Conservation (phyloP, 2,888 invertebrate genomes). For the Orchesella flavescens region DNA sequence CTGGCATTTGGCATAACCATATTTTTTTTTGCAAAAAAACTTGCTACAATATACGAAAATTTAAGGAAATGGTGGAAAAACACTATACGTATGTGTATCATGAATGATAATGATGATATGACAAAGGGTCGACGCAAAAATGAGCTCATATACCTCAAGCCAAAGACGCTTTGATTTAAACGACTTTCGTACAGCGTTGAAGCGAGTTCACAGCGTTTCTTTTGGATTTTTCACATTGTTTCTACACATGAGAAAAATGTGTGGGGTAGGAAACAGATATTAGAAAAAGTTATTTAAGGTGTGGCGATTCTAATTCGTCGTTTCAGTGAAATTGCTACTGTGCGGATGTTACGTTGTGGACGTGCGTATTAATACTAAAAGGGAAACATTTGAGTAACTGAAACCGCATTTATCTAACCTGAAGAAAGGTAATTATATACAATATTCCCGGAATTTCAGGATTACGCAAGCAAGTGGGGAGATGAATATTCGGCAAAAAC, state of each 20-base stretch:
- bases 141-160: neutral
- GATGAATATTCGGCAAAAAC: neutral
- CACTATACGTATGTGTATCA: neutral
- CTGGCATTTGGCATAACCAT: conserved; percentile 15
- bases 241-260: conserved; percentile 10
- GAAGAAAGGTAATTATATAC: neutral
- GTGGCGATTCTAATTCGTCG: conserved; percentile 20
- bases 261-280: conserved; percentile 6
- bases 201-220: neutral
- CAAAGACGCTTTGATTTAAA: neutral
- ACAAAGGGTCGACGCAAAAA: conserved; percentile 27
- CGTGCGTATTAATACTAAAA: neutral
- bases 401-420: conserved; percentile 6
- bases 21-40: conserved; percentile 37
- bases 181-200: neutral
- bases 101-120: neutral
- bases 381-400: neutral
- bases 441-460: neutral
- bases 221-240: neutral
- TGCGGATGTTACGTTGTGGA: conserved; percentile 27
- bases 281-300: conserved; percentile 61
- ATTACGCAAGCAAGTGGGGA: neutral
- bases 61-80: conserved; percentile 50
- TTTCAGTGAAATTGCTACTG: conserved; percentile 47
- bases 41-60: conserved; percentile 24